Conservation (phyloP, 2,113 vertebrate genomes). For the Formicarius rufipectus region DNA sequence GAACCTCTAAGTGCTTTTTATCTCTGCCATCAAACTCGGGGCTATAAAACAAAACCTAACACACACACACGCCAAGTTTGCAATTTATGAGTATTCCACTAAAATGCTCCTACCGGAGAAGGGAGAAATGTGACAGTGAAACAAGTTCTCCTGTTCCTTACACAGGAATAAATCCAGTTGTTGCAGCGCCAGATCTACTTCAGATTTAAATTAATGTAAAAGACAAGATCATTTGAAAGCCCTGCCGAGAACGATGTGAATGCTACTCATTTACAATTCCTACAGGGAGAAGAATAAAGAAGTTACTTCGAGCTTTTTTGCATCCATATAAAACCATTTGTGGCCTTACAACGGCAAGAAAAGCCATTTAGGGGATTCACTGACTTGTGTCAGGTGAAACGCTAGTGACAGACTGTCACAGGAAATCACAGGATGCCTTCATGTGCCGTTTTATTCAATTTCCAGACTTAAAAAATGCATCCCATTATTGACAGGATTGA, state of each 20-base stretch:
- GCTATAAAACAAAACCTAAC: neutral
- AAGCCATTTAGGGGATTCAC: constrained; percentile 62
- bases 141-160: neutral
- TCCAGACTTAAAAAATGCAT: constrained; percentile 56
- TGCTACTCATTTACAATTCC: constrained; percentile 40
- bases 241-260: neutral
- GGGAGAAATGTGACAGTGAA: neutral
- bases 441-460: constrained; percentile 23
- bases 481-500: constrained; percentile 62
- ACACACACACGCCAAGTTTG: neutral
- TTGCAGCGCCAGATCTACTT: neutral
- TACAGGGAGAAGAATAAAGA: constrained; percentile 43
- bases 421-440: constrained; percentile 61
- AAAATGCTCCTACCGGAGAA: constrained; percentile 20
- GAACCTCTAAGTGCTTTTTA: constrained; percentile 32
- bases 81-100: neutral
- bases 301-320: constrained; percentile 52
- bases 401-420: constrained; percentile 66
- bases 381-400: constrained; percentile 58
- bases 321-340: constrained; percentile 34
- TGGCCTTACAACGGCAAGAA: constrained; percentile 54
- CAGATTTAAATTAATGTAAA: constrained; percentile 24
- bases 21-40: neutral
- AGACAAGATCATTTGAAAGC: constrained; percentile 27
- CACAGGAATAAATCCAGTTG: neutral